These are phyloP conservation scores for Equus quagga DNA, from an alignment of 2,113 vertebrate genomes.

Conservation along the genomic window DNA sequence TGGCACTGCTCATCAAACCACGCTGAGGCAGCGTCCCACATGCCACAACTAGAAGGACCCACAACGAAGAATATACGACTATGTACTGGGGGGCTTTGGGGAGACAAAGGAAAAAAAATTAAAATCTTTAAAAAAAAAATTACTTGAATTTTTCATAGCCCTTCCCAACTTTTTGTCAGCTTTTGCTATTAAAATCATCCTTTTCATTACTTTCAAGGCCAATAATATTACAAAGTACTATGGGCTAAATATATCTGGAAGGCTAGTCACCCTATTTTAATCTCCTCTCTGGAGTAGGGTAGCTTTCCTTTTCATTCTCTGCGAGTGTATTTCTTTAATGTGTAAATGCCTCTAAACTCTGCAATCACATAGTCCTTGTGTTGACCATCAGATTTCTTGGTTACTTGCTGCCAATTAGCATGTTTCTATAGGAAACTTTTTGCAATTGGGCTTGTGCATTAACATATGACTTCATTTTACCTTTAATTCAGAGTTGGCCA, in stretches of 20 bases:
- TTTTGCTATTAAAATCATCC: conserved; percentile 42
- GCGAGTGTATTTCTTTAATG: conserved; percentile 33
- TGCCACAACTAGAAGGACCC: too few species aligned
- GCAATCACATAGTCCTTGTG: neutral
- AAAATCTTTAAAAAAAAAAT: neutral
- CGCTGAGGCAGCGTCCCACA: too few species aligned
- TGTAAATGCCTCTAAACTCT: neutral
- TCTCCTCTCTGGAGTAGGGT: conserved; percentile 19
- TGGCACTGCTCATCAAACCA: too few species aligned
- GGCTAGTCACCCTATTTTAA: conserved; percentile 43
- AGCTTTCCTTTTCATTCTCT: conserved; percentile 37
- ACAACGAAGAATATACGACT: too few species aligned
- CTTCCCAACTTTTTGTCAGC: neutral
- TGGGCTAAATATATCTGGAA: conserved; percentile 62
- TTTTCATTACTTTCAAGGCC: neutral
- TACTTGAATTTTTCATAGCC: neutral
- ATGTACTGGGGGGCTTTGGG: too few species aligned
- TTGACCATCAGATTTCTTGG: conserved; percentile 63
- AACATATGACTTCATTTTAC: conserved; percentile 58
- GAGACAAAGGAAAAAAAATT: too few species aligned
- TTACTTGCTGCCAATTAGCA: conserved; percentile 53
- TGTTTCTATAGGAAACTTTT: neutral
- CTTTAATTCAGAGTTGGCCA: conserved; percentile 57
- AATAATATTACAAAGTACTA: conserved; percentile 36
- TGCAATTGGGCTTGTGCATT: conserved; percentile 29